Evolutionary conservation across 2,797 vertebrate genomes (phyloP).

Genomic region (Molothrus ater): DNA sequence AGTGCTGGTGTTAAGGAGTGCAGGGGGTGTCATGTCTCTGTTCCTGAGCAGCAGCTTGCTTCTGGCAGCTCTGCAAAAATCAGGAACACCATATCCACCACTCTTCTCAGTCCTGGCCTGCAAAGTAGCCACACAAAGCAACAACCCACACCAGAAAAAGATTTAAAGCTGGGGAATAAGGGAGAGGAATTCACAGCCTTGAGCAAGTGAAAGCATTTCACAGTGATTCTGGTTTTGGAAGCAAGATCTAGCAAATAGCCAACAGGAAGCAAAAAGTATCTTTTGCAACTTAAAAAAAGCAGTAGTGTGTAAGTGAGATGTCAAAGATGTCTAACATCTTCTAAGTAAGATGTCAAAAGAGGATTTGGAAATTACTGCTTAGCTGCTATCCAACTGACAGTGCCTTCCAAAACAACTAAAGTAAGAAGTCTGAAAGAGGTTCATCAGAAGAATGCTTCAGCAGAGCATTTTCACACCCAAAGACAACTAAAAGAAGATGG

Average conservation of each 20-base stretch:
- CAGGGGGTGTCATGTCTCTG: neutral
- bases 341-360: neutral
- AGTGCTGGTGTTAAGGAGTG: neutral
- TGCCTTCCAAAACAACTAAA: neutral
- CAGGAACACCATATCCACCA: neutral
- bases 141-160: neutral
- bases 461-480: neutral
- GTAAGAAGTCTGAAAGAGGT: neutral
- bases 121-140: neutral
- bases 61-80: neutral
- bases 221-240: neutral
- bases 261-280: neutral
- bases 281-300: neutral
- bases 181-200: neutral
- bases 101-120: neutral
- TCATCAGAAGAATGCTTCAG: neutral
- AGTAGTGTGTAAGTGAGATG: neutral
- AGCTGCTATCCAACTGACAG: neutral
- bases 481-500: neutral
- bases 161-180: neutral
- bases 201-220: neutral
- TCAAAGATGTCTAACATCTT: neutral
- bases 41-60: neutral
- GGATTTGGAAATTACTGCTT: neutral
- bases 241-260: neutral